Base-by-base conservation (phyloP, 2,113 vertebrate genomes). In the Dicerorhinus sumatrensis region DNA sequence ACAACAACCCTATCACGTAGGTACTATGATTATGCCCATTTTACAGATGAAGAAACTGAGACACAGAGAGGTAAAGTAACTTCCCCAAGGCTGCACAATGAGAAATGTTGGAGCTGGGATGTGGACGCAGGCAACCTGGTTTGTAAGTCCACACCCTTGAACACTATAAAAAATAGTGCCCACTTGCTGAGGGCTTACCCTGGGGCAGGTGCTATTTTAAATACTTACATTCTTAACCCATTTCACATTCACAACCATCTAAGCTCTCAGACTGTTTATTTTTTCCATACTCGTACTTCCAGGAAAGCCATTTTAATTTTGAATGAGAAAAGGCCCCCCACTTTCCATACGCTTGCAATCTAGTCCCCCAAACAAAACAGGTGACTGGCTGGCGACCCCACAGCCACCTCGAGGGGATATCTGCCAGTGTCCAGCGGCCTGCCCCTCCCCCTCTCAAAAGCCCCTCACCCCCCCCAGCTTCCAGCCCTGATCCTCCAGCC, bases 231-330 rank as follows among this genome's bases (percentile, higher is more conserved):
- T 72, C 18, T 42, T 73, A 81, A 89, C 6, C 25, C 33, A 62
- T 39, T 93, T 95, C n/a, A 94, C 20, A 85, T 18, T 63, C 25
- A 73, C 62, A 88, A 11, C 25, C 72, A 23, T 67, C 88, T 65
- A 90, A 93, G 86, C n/a, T 72, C 21, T 62, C 69, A 93, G 56
- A 79, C 33, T 33, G 21, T 31, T n/a, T 67, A 65, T 80, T 94
- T 90, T 76, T 87, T 67, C 60, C 31, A 89, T 42, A 70, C n/a
- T 65, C n/a, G 81, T 36, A 42, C 25, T 97, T 96, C 36, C 17
- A 89, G 25, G 54, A 82, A 94, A 91, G 60, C 10, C 17, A 75
- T 82, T 91, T 95, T 84, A 95, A 63, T 56, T 88, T 73, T 82
- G 48, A 85, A 63, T 73, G 29, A 62, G 58, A 48, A 70, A 96